Evolutionary conservation across 2,888 invertebrate genomes (phyloP), one percentile per base, ranked within the genome.

Genomic region (Taenaris catops): DNA sequence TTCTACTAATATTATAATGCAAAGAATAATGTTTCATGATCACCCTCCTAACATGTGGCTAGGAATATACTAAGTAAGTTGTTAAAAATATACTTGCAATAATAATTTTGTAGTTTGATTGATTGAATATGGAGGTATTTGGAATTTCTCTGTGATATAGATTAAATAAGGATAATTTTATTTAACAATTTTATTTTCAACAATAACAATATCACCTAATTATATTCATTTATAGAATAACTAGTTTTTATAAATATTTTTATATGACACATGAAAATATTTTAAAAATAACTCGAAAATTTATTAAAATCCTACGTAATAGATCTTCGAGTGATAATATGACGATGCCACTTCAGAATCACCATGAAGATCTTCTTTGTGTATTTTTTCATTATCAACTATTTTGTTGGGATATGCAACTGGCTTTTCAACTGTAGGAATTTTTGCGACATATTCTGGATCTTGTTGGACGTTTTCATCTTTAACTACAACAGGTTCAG

Each of bases 311-410:
- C 63, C 56, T 34, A 79, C 57, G 21, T 75, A 83, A 40, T 80
- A 83, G 44, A 73, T 51, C 55, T 63, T 72, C 3, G 81, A 70
- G 44, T 66, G 70, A 35, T 76, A 83, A 46, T 63, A 83, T 1
- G 84, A 84, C n/a, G 84, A 78, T 6, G 83, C 76, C 8, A 63
- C 69, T 38, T 79, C 81, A 1, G 83, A 75, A 53, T 84, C 84
- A 6, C 58, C 31, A 19, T 49, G 19, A 25, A 40, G 20, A 26
- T 31, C 42, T 24, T 58, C 51, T 7, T 41, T 24, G 12, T 33
- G 18, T 7, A 25, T 3, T n/a, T 44, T 39, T 19, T 39, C 32
- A 16, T 6, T 19, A 6, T 33, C 37, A 14, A 24, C n/a, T 11
- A 17, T 27, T 19, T 48, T 38, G 0, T 2, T 8, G 6, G 20